Evolutionary conservation across 1,140 invertebrate genomes (phyloP).

Genomic region (Drosophila burlai): DNA sequence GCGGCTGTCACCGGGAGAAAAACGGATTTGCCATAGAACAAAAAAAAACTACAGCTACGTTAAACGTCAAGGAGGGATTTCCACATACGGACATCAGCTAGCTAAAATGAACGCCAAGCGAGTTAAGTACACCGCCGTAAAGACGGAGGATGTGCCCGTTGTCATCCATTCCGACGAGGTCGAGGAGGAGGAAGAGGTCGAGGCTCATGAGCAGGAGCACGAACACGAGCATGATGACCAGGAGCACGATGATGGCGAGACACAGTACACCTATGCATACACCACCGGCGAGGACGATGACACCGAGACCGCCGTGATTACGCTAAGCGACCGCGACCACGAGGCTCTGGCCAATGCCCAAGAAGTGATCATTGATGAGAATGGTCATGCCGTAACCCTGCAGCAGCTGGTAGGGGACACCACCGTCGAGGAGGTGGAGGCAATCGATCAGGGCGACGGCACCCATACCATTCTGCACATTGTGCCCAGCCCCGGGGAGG

Average conservation of each 20-base stretch:
- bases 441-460: constrained; percentile 80
- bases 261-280: constrained; percentile 78
- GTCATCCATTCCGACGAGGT: constrained; percentile 64
- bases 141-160: constrained; percentile 76
- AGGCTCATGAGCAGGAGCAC: constrained; percentile 7
- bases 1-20: constrained; percentile 3
- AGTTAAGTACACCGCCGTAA: constrained; percentile 60
- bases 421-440: constrained; percentile 78
- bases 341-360: constrained; percentile 68
- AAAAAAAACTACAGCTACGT: neutral
- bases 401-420: constrained; percentile 77
- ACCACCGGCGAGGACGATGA: constrained; percentile 68
- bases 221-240: neutral
- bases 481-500: constrained; percentile 58
- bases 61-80: neutral
- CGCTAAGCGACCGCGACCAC: constrained; percentile 59
- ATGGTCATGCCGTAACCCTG: constrained; percentile 76
- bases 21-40: neutral
- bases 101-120: constrained; percentile 73
- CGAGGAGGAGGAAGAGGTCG: constrained; percentile 34
- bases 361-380: constrained; percentile 81
- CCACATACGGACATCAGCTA: neutral
- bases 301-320: constrained; percentile 67
- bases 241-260: constrained; percentile 24
- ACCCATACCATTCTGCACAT: constrained; percentile 80